Evolutionary conservation across 1,140 invertebrate species (phyloP), one percentile per base, ranked within the genome.

Genomic region (Papilio dardanus): DNA sequence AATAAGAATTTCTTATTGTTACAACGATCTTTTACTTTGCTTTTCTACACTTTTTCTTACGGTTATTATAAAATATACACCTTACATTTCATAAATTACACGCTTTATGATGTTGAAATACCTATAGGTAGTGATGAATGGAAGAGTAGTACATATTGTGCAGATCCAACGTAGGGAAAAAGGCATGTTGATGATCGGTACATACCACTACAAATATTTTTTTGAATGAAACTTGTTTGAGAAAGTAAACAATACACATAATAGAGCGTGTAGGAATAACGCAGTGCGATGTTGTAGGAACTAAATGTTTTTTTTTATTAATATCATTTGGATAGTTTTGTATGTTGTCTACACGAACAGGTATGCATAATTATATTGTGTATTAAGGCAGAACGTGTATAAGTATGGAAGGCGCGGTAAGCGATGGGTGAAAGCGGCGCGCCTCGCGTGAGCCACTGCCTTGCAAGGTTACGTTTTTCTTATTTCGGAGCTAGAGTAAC

Each of bases 381-480:
- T 83, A 79, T 77, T 81, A 83, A 83, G 46, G 84, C 80, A 84
- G 75, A 84, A 82, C 42, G 42, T 19, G 42, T 46, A 19, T 46
- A n/a, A 46, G 42, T n/a, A 74, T 42, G 76, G 33, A 50, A 79
- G 76, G 77, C 77, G 75, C 75, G 69, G 75, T 81, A 85, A 82
- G 85, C 83, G 81, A 79, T 82, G 79, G 86, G 89, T 86, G 90
- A 92, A 92, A 92, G 90, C 89, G 80, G 76, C 79, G 24, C 76
- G 77, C 81, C 76, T 89, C 81, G 84, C 86, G 84, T 89, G 85
- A 82, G 79, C 83, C 74, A 80, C 80, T 77, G 79, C 81, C 85
- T 84, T 86, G 86, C 83, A 87, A 90, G 84, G 87, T 89, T 91
- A 86, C 82, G 81, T 88, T 88, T 89, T 89, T 90, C 86, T 90